Evolutionary conservation across 1,140 invertebrate species (phyloP).

Genomic region (Centruroides vittatus): DNA sequence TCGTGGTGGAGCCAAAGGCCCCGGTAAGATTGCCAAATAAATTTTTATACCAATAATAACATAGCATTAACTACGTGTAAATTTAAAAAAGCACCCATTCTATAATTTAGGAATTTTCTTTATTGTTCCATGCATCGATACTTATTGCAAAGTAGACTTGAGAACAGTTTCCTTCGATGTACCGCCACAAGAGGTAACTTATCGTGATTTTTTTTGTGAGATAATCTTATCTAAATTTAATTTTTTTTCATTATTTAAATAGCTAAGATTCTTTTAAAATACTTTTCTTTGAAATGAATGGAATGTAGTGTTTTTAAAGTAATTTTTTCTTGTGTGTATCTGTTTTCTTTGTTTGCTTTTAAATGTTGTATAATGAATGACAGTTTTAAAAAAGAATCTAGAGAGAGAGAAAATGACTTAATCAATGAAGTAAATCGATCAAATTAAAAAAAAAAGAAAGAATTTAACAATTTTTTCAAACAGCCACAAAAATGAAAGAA

Average conservation of each 20-base stretch:
- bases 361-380: not conserved
- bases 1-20: slow-evolving; percentile 80
- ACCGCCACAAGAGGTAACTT: slow-evolving; percentile 40
- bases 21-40: slow-evolving; percentile 25
- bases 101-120: slow-evolving; percentile 33
- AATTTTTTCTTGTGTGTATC: not conserved
- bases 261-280: not conserved
- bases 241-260: not conserved
- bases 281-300: not conserved
- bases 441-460: too few species aligned
- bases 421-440: too few species aligned
- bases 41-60: not conserved
- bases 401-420: too few species aligned
- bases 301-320: too few species aligned
- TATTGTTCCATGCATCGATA: slow-evolving; percentile 40
- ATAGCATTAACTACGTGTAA: too few species aligned
- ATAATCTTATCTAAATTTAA: not conserved
- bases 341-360: not conserved
- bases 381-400: not conserved
- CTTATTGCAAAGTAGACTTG: slow-evolving; percentile 39
- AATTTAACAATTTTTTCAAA: too few species aligned
- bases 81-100: not conserved
- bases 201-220: not conserved
- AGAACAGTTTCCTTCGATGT: slow-evolving; percentile 44
- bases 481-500: too few species aligned